Conservation (phyloP, 2,113 vertebrate species). For the Trogon surrucura region DNA sequence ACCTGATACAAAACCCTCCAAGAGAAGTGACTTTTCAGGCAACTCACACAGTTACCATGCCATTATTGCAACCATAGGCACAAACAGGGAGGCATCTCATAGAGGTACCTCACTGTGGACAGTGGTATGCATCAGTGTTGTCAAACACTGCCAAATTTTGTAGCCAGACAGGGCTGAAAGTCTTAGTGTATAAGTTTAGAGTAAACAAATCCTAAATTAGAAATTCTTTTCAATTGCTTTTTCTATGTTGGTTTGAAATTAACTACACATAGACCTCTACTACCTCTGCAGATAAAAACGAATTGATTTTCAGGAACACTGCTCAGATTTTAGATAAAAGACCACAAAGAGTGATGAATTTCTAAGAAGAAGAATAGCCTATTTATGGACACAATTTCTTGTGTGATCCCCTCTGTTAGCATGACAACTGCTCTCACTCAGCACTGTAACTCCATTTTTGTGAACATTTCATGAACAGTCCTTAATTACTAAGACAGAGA, state of each 20-base stretch:
- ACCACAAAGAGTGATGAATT: background rate
- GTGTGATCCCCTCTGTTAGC: background rate
- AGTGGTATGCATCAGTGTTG: background rate
- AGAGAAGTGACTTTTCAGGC: background rate
- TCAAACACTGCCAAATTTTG: background rate
- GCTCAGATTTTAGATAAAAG: conserved; percentile 20
- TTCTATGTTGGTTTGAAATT: background rate
- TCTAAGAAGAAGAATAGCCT: conserved; percentile 3
- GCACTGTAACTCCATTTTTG: background rate
- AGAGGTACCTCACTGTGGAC: background rate
- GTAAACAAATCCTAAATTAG: background rate
- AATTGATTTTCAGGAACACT: background rate
- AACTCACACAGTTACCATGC: background rate
- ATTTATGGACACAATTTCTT: background rate
- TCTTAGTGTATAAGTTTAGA: background rate
- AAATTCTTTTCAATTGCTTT: background rate
- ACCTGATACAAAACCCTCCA: background rate
- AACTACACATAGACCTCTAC: background rate
- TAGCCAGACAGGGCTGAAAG: background rate
- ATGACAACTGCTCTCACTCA: background rate
- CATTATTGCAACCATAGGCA: background rate
- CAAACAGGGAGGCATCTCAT: background rate
- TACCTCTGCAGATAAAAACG: background rate
- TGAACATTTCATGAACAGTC: background rate
- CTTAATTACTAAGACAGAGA: background rate